phyloP scores from a whole-genome alignment of 1,140 invertebrate species.

The Thaumetopoea pityocampa region DNA sequence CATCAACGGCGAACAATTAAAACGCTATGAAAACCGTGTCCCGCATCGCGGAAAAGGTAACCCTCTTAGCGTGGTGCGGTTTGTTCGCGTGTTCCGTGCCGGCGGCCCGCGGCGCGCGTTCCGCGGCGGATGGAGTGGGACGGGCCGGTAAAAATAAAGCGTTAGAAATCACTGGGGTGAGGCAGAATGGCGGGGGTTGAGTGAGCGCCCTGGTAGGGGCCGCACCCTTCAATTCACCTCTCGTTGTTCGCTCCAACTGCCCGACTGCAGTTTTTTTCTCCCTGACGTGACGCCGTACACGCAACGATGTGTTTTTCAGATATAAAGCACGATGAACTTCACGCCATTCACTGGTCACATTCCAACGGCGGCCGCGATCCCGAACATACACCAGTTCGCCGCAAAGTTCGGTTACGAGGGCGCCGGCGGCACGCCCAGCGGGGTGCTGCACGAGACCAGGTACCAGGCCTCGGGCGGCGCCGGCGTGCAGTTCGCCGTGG shows the following conservation, averaged over 20 bases:
- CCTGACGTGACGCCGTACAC: slow-evolving; percentile 20
- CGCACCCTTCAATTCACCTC: slow-evolving; percentile 41
- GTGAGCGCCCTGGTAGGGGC: slow-evolving; percentile 49
- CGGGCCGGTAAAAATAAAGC: slow-evolving; percentile 68
- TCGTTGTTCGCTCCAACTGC: slow-evolving; percentile 21
- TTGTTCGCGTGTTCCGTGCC: neutral
- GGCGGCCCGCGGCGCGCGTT: slow-evolving; percentile 7
- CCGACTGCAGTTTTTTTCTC: slow-evolving; percentile 17
- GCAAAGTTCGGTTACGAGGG: slow-evolving; percentile 66
- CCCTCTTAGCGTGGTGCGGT: slow-evolving; percentile 13
- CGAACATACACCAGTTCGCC: slow-evolving; percentile 63
- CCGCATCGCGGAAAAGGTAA: slow-evolving; percentile 48
- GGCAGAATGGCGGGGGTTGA: slow-evolving; percentile 68
- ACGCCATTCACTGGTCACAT: slow-evolving; percentile 61
- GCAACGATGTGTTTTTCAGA: slow-evolving; percentile 36
- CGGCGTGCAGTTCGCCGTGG: slow-evolving; percentile 47
- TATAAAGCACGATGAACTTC: slow-evolving; percentile 55
- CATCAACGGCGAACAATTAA: slow-evolving; percentile 42
- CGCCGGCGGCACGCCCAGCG: slow-evolving; percentile 26
- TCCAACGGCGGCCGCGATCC: slow-evolving; percentile 48
- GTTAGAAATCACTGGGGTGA: slow-evolving; percentile 66
- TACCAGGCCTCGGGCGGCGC: slow-evolving; percentile 37
- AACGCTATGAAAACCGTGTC: slow-evolving; percentile 45
- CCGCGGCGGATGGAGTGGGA: slow-evolving; percentile 56
- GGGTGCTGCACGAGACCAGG: slow-evolving; percentile 54